Conservation (phyloP, 2,113 vertebrate genomes). For the Myrmecobius fasciatus region DNA sequence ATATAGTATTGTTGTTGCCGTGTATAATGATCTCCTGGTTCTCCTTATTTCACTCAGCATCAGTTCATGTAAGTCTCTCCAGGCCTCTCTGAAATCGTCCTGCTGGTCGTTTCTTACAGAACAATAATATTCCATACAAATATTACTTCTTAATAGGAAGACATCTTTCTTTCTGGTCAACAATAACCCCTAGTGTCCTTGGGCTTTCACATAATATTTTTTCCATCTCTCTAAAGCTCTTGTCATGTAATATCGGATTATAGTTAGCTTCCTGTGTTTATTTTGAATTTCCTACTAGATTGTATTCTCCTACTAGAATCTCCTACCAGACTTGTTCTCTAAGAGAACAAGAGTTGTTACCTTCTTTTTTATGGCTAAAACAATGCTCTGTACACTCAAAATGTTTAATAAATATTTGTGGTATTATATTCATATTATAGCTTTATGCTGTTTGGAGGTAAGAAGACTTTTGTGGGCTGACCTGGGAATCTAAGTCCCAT, state of each 20-base stretch:
- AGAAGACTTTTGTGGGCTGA: neutral
- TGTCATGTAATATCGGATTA: neutral
- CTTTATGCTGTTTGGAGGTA: neutral
- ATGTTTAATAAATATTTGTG: neutral
- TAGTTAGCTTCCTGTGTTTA: neutral
- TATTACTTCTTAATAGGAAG: neutral
- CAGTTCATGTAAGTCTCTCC: too few relatives aligned
- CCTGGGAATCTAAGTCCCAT: neutral
- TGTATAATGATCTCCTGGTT: too few relatives aligned
- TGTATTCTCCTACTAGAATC: neutral
- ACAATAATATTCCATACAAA: too few relatives aligned
- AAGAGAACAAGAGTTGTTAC: neutral
- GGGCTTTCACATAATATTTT: neutral
- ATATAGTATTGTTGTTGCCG: too few relatives aligned
- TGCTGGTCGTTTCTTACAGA: too few relatives aligned
- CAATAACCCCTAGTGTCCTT: neutral
- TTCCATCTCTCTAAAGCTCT: neutral
- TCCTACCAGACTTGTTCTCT: neutral
- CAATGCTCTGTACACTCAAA: neutral
- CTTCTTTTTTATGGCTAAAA: neutral
- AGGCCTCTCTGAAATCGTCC: too few relatives aligned
- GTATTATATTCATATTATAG: neutral
- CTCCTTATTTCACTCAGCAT: too few relatives aligned
- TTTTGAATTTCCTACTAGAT: neutral
- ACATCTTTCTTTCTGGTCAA: neutral